Evolutionary conservation across 2,888 invertebrate species (phyloP), one percentile per base, ranked within the genome.

Genomic region (Patella depressa): DNA sequence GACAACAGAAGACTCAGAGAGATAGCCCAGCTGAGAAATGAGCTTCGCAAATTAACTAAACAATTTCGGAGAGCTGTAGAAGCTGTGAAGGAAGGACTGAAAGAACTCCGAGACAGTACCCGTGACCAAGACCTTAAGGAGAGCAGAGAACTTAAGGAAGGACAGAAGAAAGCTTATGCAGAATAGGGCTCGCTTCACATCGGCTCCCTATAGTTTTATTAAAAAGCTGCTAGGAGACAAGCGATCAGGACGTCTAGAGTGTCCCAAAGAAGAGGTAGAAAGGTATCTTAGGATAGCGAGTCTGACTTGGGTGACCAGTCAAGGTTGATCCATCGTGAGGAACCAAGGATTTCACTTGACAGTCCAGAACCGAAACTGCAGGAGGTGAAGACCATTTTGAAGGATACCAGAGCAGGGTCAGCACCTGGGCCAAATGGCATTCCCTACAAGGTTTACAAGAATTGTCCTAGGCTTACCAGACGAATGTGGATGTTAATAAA

Each of bases 361-460:
- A 19, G 17, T 2, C 69, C n/a, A 55, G 76, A 74, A 70, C 80
- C 76, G 15, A 72, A 70, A n/a, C 55, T 75, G 54, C 65, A 78
- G 54, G 80, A 79, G 59, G 77, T 77, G 14, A 76, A 11, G 55
- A 45, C 34, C 2, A 75, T 76, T 3, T 70, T 78, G 2, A 69
- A 73, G 55, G 78, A 78, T 5, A 77, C 78, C 24, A 76, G 78
- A 71, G 57, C 77, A 69, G 73, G 74, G 5, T 81, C 79, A 53
- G 79, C 77, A 15, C 79, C 77, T 59, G 77, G 78, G 29, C 81
- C 80, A 73, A 80, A 75, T 73, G 78, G 76, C 53, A 78, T 80
- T 11, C 78, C 77, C 53, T 82, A 80, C 71, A 81, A 76, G 57
- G 79, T 81, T 1, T 81, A 80, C 24, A 82, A 81, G 72, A 75